Evolutionary conservation across 2,113 vertebrate species (phyloP), one percentile per base, ranked within the genome.

Genomic region (Rana temporaria): DNA sequence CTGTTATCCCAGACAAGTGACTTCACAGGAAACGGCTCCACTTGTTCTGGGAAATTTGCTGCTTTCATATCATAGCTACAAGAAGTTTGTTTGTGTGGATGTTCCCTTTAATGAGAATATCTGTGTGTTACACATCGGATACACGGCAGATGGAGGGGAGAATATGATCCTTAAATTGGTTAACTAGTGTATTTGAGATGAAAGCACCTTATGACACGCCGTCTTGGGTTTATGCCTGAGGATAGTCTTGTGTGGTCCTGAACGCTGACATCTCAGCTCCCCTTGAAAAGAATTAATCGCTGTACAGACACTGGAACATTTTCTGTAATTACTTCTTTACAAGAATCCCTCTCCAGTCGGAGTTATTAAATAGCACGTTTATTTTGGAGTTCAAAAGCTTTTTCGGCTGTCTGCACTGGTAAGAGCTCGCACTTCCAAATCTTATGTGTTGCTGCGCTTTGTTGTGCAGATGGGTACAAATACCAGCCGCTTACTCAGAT

Each of bases 191-290:
- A 60, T 62, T 70, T 84, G 85, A 89, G 84, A 89, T 89, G 76
- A 78, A 88, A 89, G 88, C 90, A 89, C 86, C 86, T 85, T 85
- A 59, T 24, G 32, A 87, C 89, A 86, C 84, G 86, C 78, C 87
- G 81, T 84, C 82, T 84, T 84, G 87, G 78, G 80, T 72, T 68
- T 71, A 81, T 86, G 88, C 71, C 78, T 71, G 30, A 69, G 78
- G 78, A 70, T 59, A 71, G 78, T n/a, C 66, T 60, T 80, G 78
- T 80, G 78, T 80, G 78, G 78, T 80, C 78, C 66, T 60, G 18
- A 20, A 7, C 26, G 53, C 20, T 19, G 30, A 16, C 15, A 57
- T 69, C 64, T 56, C 55, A 60, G 32, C 24, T 32, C 20, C 3
- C 59, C 53, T 34, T 59, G 19, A 59, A 17, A 18, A 59, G 71